Evolutionary conservation across 2,888 invertebrate species (phyloP).

Genomic region (Azorinus chamasolen): DNA sequence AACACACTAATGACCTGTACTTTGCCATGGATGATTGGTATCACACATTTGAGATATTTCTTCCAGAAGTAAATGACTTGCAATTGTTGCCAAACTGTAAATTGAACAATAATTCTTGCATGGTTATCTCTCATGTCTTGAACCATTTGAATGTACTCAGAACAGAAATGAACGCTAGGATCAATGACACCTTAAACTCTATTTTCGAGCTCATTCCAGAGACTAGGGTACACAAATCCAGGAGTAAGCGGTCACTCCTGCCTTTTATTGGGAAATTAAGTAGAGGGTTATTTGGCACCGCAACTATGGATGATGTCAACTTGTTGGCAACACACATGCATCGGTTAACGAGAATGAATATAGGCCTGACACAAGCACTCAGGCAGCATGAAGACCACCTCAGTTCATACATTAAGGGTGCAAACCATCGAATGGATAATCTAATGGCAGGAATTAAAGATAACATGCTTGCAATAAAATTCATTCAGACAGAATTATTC

Average conservation of each 20-base stretch:
- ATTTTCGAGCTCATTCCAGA: slow-evolving; percentile 27
- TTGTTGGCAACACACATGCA: slow-evolving; percentile 38
- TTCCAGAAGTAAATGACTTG: slow-evolving; percentile 17
- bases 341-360: slow-evolving; percentile 13
- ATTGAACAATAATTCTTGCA: slow-evolving; percentile 13
- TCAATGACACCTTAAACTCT: slow-evolving; percentile 20
- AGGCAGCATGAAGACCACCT: slow-evolving; percentile 41
- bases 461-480: slow-evolving; percentile 35
- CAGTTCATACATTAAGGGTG: slow-evolving; percentile 39
- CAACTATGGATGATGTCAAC: slow-evolving; percentile 41
- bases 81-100: slow-evolving; percentile 14
- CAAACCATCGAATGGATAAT: slow-evolving; percentile 39
- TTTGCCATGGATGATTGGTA: slow-evolving; percentile 45
- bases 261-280: slow-evolving; percentile 36
- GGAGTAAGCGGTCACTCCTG: slow-evolving; percentile 24
- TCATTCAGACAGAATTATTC: slow-evolving; percentile 16
- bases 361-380: slow-evolving; percentile 12
- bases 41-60: slow-evolving; percentile 41
- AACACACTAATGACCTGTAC: slow-evolving; percentile 19
- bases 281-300: slow-evolving; percentile 39
- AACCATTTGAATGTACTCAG: slow-evolving; percentile 20
- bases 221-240: slow-evolving; percentile 17
- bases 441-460: slow-evolving; percentile 24
- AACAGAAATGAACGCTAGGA: slow-evolving; percentile 7
- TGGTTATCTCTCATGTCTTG: slow-evolving; percentile 25